Percentiles rank a stretch among this genome's conserved stretches.
Conservation (phyloP, 2,888 invertebrate species). For the Ypsolopha sequella region DNA sequence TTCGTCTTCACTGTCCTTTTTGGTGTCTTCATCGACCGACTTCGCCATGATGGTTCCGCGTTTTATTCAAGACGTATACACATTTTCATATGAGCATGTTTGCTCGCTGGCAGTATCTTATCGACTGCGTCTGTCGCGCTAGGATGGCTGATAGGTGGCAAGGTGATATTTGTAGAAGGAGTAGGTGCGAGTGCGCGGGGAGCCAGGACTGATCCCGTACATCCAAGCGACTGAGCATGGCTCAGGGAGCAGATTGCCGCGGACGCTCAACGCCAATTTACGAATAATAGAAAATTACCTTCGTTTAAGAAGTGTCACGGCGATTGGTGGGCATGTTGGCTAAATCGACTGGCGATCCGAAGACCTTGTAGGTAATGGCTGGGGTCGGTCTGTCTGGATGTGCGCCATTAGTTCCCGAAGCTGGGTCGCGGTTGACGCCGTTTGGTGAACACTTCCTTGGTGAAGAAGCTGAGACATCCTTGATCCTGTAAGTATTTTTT, state of each 20-base stretch:
- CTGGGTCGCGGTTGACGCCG: slow-evolving; percentile 31
- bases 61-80: not conserved
- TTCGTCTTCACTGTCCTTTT: slow-evolving; percentile 60
- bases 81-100: slow-evolving; percentile 19
- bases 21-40: slow-evolving; percentile 36
- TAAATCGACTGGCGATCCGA: slow-evolving; percentile 62
- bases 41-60: slow-evolving; percentile 42
- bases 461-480: slow-evolving; percentile 4
- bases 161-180: slow-evolving; percentile 47
- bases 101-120: slow-evolving; percentile 48
- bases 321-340: slow-evolving; percentile 64
- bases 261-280: slow-evolving; percentile 64
- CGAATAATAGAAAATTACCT: slow-evolving; percentile 70
- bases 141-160: slow-evolving; percentile 27
- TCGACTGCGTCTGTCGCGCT: slow-evolving; percentile 46
- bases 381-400: slow-evolving; percentile 36
- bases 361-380: slow-evolving; percentile 65
- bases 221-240: slow-evolving; percentile 50
- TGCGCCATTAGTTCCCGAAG: slow-evolving; percentile 41
- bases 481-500: not conserved
- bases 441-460: slow-evolving; percentile 21
- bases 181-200: slow-evolving; percentile 32
- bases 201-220: slow-evolving; percentile 47
- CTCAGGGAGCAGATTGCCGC: slow-evolving; percentile 30
- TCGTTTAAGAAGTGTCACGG: slow-evolving; percentile 68